These are phyloP conservation scores for Kradibia gibbosae DNA, from an alignment of 1,140 invertebrate species.

Conservation along the genomic window DNA sequence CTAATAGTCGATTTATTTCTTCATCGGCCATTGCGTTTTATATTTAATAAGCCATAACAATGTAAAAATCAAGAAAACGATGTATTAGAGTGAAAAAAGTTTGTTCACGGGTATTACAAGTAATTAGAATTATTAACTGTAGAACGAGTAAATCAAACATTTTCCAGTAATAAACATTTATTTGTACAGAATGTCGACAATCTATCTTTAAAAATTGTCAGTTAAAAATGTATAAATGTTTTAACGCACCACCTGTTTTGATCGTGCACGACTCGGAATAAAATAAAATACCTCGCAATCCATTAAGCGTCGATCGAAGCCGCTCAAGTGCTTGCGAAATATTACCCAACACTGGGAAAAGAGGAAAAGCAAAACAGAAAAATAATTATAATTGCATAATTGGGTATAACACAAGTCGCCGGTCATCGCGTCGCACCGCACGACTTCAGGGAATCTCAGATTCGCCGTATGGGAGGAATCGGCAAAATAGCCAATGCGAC, in stretches of 20 bases:
- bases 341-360: neutral
- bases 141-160: neutral
- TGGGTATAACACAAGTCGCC: neutral
- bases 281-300: neutral
- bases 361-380: neutral
- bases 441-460: neutral
- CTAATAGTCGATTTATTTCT: neutral
- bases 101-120: neutral
- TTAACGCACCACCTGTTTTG: neutral
- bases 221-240: neutral
- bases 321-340: neutral
- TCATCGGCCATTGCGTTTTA: neutral
- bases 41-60: neutral
- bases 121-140: neutral
- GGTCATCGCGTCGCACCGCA: conserved; percentile 11
- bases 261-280: neutral
- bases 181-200: neutral
- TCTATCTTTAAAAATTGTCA: neutral
- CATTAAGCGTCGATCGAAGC: conserved; percentile 12
- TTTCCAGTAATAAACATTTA: neutral
- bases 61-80: too few species aligned
- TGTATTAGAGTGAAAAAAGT: neutral
- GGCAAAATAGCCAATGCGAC: neutral
- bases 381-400: conserved; percentile 21
- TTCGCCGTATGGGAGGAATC: conserved; percentile 18